phyloP scores from a whole-genome alignment of 2,113 vertebrate genomes.

The Anhinga anhinga region DNA sequence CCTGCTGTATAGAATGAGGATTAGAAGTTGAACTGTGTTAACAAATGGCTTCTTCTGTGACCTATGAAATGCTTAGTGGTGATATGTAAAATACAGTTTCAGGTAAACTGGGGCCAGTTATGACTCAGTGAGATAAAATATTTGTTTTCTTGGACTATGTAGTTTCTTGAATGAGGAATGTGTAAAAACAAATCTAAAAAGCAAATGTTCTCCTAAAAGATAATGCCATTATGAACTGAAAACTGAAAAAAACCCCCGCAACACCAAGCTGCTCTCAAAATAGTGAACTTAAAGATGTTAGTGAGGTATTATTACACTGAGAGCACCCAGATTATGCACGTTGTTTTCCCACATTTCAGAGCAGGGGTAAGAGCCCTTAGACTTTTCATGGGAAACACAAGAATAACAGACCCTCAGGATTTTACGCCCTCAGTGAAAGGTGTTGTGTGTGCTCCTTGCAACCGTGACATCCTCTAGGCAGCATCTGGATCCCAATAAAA shows the following conservation, averaged over 20 bases:
- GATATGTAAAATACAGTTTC: background rate
- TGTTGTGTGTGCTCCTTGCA: background rate
- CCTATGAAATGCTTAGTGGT: background rate
- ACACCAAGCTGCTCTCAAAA: background rate
- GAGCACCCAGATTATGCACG: background rate
- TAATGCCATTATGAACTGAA: background rate
- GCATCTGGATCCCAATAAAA: background rate
- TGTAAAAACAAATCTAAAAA: background rate
- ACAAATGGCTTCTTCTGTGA: background rate
- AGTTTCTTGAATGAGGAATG: background rate
- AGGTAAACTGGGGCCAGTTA: background rate
- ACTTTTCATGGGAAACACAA: rapidly evolving
- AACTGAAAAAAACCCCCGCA: background rate
- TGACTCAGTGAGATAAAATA: rapidly evolving
- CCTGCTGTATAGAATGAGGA: background rate
- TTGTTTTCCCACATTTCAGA: background rate
- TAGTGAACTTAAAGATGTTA: too few relatives aligned
- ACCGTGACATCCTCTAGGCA: background rate
- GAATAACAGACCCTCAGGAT: too few relatives aligned
- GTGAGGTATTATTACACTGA: background rate
- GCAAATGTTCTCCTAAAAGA: background rate
- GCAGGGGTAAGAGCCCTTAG: background rate
- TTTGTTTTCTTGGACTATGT: background rate
- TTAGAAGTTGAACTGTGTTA: background rate
- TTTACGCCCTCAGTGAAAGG: background rate